Conservation (phyloP, 2,888 invertebrate genomes). For the Chaetogeoica ovagalla region DNA sequence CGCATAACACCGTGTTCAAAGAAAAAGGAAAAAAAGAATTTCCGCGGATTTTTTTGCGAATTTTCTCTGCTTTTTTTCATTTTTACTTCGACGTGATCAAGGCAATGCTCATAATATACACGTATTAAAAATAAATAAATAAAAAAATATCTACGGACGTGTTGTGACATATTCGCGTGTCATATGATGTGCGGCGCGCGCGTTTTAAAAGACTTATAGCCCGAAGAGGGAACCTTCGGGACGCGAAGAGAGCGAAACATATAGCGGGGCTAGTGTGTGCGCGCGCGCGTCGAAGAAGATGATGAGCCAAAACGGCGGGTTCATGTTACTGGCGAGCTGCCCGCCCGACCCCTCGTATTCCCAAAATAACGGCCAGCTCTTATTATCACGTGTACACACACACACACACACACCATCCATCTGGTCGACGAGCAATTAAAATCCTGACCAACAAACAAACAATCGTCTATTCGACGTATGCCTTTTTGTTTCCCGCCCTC, state of each 20-base stretch:
- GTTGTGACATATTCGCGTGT: too few relatives aligned
- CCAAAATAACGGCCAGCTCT: conserved; percentile 52
- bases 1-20: too few relatives aligned
- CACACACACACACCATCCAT: not conserved
- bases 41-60: too few relatives aligned
- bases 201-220: not conserved
- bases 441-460: conserved; percentile 40
- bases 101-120: too few relatives aligned
- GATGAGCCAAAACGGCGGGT: conserved; percentile 52
- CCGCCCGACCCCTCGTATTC: conserved; percentile 42
- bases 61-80: too few relatives aligned
- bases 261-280: not conserved
- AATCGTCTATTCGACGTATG: not conserved
- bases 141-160: too few relatives aligned
- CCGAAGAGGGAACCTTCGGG: not conserved
- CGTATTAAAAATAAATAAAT: too few relatives aligned
- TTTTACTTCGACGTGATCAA: too few relatives aligned
- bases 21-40: too few relatives aligned
- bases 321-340: conserved; percentile 51
- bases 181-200: not conserved
- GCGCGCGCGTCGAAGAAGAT: conserved; percentile 29
- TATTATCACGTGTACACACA: conserved; percentile 7
- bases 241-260: too few relatives aligned
- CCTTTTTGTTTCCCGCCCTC: too few relatives aligned
- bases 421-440: conserved; percentile 43